Conservation (phyloP, 2,113 vertebrate species). For the Notarius lentiginosus region DNA sequence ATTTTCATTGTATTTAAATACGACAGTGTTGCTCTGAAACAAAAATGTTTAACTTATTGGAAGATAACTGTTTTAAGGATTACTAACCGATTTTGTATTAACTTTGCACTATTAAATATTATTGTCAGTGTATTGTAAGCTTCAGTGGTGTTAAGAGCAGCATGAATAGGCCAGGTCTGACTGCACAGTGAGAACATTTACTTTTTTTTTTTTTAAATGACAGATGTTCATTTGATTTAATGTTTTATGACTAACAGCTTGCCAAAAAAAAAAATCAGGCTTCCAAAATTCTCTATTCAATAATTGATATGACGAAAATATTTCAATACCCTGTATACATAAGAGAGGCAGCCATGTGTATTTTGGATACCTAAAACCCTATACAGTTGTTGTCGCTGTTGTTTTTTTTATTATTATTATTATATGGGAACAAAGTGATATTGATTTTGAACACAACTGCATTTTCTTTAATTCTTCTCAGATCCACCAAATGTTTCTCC, state of each 20-base stretch:
- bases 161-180: not conserved
- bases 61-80: conserved; percentile 61
- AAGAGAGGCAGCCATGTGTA: conserved; percentile 60
- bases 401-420: not conserved
- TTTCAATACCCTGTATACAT: conserved; percentile 61
- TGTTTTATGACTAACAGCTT: not conserved
- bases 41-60: conserved; percentile 51
- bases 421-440: conserved; percentile 51
- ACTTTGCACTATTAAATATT: conserved; percentile 71
- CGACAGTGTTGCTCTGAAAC: conserved; percentile 43
- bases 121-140: conserved; percentile 49
- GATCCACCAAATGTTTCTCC: conserved; percentile 10
- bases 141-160: conserved; percentile 32
- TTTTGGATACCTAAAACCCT: conserved; percentile 31
- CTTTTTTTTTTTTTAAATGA: not conserved
- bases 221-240: not conserved
- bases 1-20: conserved; percentile 23
- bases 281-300: not conserved
- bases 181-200: not conserved
- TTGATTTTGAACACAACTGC: not conserved
- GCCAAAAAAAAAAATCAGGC: not conserved
- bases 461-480: conserved; percentile 24
- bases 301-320: conserved; percentile 41
- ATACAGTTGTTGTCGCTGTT: conserved; percentile 51
- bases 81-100: conserved; percentile 58